Percentiles rank a stretch among this genome's conserved stretches.
These are phyloP conservation scores for Thalassophryne amazonica DNA, from an alignment of 2,797 vertebrate genomes.

Conservation along the genomic window DNA sequence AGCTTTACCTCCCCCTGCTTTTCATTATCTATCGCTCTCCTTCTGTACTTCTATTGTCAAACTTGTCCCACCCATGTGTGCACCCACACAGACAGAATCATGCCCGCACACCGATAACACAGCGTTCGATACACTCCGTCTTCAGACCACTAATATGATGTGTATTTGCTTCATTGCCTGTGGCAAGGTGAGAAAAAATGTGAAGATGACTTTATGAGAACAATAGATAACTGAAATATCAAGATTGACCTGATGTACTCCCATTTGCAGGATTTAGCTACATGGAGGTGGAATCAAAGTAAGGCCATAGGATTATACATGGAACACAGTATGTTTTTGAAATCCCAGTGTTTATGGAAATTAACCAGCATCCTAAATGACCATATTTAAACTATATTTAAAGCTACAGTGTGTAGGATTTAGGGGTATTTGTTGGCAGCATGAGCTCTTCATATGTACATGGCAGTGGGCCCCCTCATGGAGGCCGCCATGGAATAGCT, in stretches of 20 bases:
- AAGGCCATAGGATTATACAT: neutral
- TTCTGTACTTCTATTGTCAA: slow-evolving; percentile 60
- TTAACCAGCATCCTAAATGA: neutral
- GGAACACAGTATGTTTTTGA: neutral
- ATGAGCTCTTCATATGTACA: no score
- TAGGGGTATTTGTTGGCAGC: no score
- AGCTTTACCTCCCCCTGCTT: slow-evolving; percentile 75
- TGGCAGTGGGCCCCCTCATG: no score
- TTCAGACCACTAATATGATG: slow-evolving; percentile 22
- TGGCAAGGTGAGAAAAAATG: slow-evolving; percentile 23
- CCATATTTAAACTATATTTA: neutral
- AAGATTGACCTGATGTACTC: neutral
- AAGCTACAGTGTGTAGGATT: no score
- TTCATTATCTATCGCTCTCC: slow-evolving; percentile 76
- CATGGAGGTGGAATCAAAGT: neutral
- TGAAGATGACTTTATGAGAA: slow-evolving; percentile 22
- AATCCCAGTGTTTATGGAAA: no score
- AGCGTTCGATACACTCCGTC: slow-evolving; percentile 19
- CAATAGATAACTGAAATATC: slow-evolving; percentile 8
- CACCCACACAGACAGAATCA: slow-evolving; percentile 18
- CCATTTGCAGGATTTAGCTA: slow-evolving; percentile 13
- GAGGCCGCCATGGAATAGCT: no score
- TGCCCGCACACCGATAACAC: neutral
- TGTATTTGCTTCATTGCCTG: slow-evolving; percentile 9
- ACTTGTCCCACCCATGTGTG: slow-evolving; percentile 61